Evolutionary conservation across 1,140 invertebrate genomes (phyloP).

Genomic region (honey bee (Apis mellifera)): Amel_HAv3.1 CM009939.2:7691501-7692000

Average conservation of each 20-base stretch:
- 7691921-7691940: constrained; percentile 71
- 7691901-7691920: constrained; percentile 63
- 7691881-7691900: constrained; percentile 65
- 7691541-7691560: no score
- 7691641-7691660: background rate
- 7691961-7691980: constrained; percentile 66
- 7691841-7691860: constrained; percentile 69
- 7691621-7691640: background rate
- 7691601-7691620: background rate
- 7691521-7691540: no score
- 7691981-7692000: constrained; percentile 69
- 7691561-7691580: background rate
- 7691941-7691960: constrained; percentile 71
- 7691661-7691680: background rate
- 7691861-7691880: constrained; percentile 70
- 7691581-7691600: background rate
- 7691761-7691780: constrained; percentile 73
- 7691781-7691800: constrained; percentile 68
- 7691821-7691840: constrained; percentile 67
- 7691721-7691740: background rate
- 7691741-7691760: background rate
- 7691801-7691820: constrained; percentile 71
- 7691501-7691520: no score
- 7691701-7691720: background rate
- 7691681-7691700: background rate